Evolutionary conservation across 2,888 invertebrate genomes (phyloP), one percentile per base, ranked within the genome.

Genomic region (Chirona hameri): DNA sequence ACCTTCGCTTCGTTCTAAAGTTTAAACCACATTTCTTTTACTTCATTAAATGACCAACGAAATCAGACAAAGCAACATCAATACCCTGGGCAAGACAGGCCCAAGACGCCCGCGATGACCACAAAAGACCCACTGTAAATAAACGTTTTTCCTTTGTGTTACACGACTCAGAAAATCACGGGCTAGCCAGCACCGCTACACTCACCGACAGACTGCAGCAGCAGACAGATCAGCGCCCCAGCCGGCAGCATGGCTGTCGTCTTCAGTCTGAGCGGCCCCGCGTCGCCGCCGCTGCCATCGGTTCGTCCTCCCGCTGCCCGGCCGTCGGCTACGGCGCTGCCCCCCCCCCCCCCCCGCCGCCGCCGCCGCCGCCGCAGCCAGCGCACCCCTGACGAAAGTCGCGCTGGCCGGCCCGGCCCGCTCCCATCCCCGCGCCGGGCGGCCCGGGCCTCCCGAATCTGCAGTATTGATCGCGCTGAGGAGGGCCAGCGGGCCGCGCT

Each of bases 391-490:
- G 29, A 4, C 31, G 9, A 9, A 7, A 31, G 76, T 76, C 76
- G 31, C 76, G 76, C 14, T 39, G 72, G 21, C 76, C n/a, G 65
- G 65, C 27, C 65, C 65, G 65, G 65, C 21, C 29, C 24, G n/a
- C n/a, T n/a, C n/a, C n/a, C n/a, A n/a, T n/a, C n/a, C n/a, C n/a
- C n/a, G n/a, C n/a, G n/a, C n/a, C n/a, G n/a, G n/a, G n/a, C n/a
- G 76, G 39, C 76, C 76, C 76, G 76, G 76, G 76, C 76, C 76
- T 39, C 15, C 76, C 76, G 39, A 76, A 76, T 76, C 76, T 76
- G 76, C 39, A 21, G 76, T 76, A 76, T 76, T 76, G 76, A 76
- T 76, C 76, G 76, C 21, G 31, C 27, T 21, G 65, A 24, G 76
- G 3, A 29, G 39, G 21, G 76, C 76, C 39, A 14, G 14, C 39